Percentiles rank a stretch among this genome's conserved stretches.
These are phyloP conservation scores for Muscicapa comitata DNA, from an alignment of 2,797 vertebrate genomes.

Conservation along the genomic window DNA sequence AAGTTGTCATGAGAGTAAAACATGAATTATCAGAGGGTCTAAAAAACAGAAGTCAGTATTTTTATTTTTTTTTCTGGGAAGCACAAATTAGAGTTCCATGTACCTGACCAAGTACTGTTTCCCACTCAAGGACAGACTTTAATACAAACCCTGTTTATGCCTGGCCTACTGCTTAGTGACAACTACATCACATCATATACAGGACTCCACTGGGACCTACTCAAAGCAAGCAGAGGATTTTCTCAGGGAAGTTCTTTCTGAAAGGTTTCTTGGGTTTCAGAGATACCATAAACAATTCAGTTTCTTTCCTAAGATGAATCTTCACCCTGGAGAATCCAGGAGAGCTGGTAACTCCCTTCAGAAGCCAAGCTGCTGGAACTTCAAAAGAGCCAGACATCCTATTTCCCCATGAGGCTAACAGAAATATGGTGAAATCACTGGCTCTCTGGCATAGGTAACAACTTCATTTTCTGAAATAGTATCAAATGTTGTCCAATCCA, in stretches of 20 bases:
- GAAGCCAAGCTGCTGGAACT: background rate
- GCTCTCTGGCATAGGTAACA: background rate
- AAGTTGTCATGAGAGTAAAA: background rate
- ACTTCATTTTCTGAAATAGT: background rate
- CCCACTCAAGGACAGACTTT: background rate
- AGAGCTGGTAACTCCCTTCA: background rate
- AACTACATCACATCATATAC: background rate
- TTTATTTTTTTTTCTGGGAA: background rate
- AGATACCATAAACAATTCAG: background rate
- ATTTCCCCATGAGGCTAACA: background rate
- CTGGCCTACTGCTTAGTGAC: background rate
- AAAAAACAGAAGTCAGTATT: background rate
- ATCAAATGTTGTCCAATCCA: background rate
- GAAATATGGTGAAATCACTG: background rate
- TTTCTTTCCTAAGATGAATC: background rate
- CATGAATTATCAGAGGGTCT: background rate
- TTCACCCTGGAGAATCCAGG: background rate
- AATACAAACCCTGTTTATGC: background rate
- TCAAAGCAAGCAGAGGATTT: background rate
- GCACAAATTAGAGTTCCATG: background rate
- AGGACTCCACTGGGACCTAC: background rate
- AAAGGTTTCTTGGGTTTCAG: background rate
- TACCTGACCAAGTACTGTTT: background rate
- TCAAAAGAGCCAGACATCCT: background rate
- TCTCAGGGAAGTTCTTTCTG: background rate